Percentiles rank a stretch among this genome's conserved stretches.
Evolutionary conservation across 2,113 vertebrate genomes (phyloP).

Genomic region (Bubalus kerabau): DNA sequence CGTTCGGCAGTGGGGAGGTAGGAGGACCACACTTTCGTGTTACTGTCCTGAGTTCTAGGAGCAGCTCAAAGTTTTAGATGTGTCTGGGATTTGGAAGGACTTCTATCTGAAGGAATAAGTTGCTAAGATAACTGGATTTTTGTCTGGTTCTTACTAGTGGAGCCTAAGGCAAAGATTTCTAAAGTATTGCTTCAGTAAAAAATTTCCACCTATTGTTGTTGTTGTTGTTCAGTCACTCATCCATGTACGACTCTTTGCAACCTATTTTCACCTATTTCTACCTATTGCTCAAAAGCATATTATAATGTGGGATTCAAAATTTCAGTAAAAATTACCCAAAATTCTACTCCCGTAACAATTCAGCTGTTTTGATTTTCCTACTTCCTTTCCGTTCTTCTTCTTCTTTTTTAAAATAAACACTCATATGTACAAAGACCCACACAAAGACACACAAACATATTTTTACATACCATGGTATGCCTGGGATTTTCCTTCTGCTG

Average conservation of each 20-base stretch:
- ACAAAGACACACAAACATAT: not conserved
- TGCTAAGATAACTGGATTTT: not conserved
- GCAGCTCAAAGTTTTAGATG: not conserved
- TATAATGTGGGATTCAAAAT: not conserved
- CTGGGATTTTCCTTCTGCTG: not conserved
- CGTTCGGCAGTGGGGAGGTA: fast-evolving
- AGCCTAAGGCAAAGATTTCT: not conserved
- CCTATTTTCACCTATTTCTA: not conserved
- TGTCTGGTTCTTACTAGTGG: not conserved
- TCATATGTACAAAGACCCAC: not conserved
- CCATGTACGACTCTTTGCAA: not conserved
- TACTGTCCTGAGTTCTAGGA: not conserved
- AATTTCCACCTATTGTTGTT: not conserved
- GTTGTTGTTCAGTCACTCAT: not conserved
- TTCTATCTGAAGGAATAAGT: not conserved
- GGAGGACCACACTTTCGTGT: not conserved
- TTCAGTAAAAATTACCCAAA: not conserved
- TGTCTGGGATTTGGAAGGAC: not conserved
- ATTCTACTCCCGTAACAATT: not conserved
- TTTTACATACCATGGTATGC: not conserved
- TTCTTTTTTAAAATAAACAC: not conserved
- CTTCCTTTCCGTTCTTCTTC: not conserved
- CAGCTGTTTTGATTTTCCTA: not conserved
- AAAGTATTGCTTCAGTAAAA: not conserved
- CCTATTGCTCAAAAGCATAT: not conserved